Evolutionary conservation across 2,888 invertebrate species (phyloP), one percentile per base, ranked within the genome.

Genomic region (Ceramica pisi): DNA sequence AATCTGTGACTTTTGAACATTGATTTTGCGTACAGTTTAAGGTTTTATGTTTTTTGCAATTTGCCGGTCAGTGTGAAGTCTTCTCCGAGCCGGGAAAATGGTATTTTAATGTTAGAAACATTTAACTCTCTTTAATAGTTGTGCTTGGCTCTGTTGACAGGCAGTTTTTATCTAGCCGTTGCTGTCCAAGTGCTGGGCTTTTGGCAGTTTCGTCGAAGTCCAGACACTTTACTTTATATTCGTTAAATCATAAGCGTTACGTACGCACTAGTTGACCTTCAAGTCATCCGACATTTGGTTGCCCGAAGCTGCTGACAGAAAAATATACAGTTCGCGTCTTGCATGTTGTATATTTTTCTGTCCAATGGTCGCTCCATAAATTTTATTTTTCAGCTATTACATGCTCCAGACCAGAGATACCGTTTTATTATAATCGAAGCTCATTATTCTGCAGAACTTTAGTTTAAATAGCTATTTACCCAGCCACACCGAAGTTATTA

Each of bases 401-500:
- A 26, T 38, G 41, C 4, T 44, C 9, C 51, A 26, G n/a, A 26
- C 9, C 51, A 26, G n/a, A 26, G 26, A 41, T 1, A 57, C 10
- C n/a, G 26, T 57, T 44, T 41, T 4, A 51, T 31, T 57, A 38
- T 31, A 44, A 56, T 21, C 19, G 23, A 64, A 74, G 23, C 38
- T 50, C 23, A 50, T 26, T 65, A 48, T 59, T 46, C 12, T 23
- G 35, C 14, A 26, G 2, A 50, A 35, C 7, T 51, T 63, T 38
- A 41, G 23, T 67, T 74, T 35, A 10, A 55, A 41, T 80, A 67
- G 50, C 62, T 81, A 67, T 59, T 80, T 63, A 56, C 62, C 35
- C n/a, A 64, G 38, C 48, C 51, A 66, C n/a, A 66, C 19, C 35
- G 50, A 67, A 68, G 67, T 71, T 71, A 80, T 84, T 75, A 69